Percentiles rank a stretch among this genome's conserved stretches.
Evolutionary conservation across 2,113 vertebrate species (phyloP).

Genomic region (Tetrao urogallus): DNA sequence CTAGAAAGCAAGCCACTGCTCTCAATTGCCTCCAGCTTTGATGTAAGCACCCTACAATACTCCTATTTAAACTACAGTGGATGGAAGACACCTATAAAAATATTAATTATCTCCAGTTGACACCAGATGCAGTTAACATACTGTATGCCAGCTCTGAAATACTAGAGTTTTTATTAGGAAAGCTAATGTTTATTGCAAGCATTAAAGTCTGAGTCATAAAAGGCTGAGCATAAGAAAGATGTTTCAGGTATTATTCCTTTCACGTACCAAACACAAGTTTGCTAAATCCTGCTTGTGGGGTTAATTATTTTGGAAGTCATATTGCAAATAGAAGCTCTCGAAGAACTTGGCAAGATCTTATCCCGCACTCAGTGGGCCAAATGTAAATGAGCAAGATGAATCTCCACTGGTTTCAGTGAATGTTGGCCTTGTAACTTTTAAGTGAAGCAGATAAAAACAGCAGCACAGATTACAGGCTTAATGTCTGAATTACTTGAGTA

Average conservation of each 20-base stretch:
- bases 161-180: conserved; percentile 79
- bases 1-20: conserved; percentile 65
- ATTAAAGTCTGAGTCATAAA: conserved; percentile 78
- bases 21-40: conserved; percentile 72
- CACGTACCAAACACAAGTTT: conserved; percentile 19
- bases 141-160: conserved; percentile 70
- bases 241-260: conserved; percentile 43
- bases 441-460: conserved; percentile 19
- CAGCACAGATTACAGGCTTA: conserved; percentile 48
- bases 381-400: not conserved
- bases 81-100: conserved; percentile 83
- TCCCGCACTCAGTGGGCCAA: not conserved
- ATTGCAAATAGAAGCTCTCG: not conserved
- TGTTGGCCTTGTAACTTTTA: conserved; percentile 49
- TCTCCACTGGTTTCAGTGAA: not conserved
- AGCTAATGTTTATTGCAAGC: conserved; percentile 81
- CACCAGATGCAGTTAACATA: conserved; percentile 77
- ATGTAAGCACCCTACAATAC: conserved; percentile 77
- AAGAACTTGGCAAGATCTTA: not conserved
- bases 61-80: conserved; percentile 75
- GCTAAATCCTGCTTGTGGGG: not conserved
- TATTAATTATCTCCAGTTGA: conserved; percentile 86
- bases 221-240: conserved; percentile 42
- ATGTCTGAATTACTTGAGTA: conserved; percentile 23
- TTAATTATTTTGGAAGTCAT: conserved; percentile 44